A percentile compares a stretch with the other conserved stretches of the same genome.
These are phyloP conservation scores for Oxyruncus cristatus DNA, from an alignment of 2,113 vertebrate species.

Conservation along the genomic window DNA sequence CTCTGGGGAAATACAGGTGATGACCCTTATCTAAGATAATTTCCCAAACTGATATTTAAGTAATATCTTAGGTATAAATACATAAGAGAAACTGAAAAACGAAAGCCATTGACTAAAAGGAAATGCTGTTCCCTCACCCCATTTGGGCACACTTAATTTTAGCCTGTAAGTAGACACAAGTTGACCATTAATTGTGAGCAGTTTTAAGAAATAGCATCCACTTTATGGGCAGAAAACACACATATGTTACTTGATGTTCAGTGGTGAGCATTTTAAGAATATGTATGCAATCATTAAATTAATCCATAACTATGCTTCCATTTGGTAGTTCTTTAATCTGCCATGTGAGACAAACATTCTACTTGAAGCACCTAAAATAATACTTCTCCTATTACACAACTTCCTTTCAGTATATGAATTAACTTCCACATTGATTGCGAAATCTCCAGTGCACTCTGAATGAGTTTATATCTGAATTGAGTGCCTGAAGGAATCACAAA, in stretches of 20 bases:
- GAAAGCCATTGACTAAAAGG: background rate
- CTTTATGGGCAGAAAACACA: background rate
- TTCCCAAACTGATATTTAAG: background rate
- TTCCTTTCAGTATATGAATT: background rate
- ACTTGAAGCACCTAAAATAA: background rate
- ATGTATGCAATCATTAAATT: background rate
- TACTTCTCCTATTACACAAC: background rate
- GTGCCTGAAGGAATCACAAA: background rate
- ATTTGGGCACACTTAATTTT: background rate
- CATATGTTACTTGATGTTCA: background rate
- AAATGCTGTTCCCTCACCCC: background rate
- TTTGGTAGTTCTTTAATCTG: slow-evolving; percentile 4
- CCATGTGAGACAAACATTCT: background rate
- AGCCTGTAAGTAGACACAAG: background rate
- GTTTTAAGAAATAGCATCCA: background rate
- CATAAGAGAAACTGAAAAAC: background rate
- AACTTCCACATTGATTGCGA: background rate
- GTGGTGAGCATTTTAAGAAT: background rate
- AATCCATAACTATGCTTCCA: background rate
- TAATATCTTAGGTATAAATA: background rate
- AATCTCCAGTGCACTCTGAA: background rate
- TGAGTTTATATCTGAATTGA: background rate
- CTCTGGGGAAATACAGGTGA: background rate
- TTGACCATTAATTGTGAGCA: background rate
- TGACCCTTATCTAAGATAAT: background rate